phyloP scores from a whole-genome alignment of 2,113 vertebrate genomes.

The Sorex fumeus region DNA sequence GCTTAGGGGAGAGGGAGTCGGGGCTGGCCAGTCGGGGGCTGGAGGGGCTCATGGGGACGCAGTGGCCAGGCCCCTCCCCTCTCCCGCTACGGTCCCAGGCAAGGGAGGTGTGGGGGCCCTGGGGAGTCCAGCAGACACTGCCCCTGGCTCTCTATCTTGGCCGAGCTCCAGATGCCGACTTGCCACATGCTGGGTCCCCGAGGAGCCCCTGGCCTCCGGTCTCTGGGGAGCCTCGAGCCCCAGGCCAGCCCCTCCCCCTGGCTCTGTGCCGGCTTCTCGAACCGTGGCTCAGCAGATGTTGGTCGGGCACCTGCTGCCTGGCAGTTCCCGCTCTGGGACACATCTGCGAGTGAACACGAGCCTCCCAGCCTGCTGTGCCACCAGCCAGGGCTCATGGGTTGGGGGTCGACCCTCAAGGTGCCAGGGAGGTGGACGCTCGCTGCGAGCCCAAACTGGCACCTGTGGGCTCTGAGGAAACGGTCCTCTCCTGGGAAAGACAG shows the following conservation, averaged over 20 bases:
- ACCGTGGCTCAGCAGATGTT: not conserved
- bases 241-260: not conserved
- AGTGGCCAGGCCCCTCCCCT: not conserved
- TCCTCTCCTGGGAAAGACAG: not conserved
- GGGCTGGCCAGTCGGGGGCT: slow-evolving; percentile 47
- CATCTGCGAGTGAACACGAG: fast-evolving
- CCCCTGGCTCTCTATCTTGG: not conserved
- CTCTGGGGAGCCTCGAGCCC: not conserved
- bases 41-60: not conserved
- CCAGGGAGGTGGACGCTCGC: not conserved
- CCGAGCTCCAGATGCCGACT: not conserved
- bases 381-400: fast-evolving
- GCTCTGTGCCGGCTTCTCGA: not conserved
- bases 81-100: not conserved
- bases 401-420: fast-evolving
- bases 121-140: not conserved
- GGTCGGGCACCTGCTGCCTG: not conserved
- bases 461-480: not conserved
- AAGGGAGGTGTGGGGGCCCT: not conserved
- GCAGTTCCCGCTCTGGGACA: not conserved
- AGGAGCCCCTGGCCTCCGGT: not conserved
- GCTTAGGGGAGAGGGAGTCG: slow-evolving; percentile 77
- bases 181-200: not conserved
- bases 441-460: not conserved
- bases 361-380: not conserved